These are phyloP conservation scores for Sylvicola cinctus DNA, from an alignment of 2,888 invertebrate species.

Conservation along the genomic window DNA sequence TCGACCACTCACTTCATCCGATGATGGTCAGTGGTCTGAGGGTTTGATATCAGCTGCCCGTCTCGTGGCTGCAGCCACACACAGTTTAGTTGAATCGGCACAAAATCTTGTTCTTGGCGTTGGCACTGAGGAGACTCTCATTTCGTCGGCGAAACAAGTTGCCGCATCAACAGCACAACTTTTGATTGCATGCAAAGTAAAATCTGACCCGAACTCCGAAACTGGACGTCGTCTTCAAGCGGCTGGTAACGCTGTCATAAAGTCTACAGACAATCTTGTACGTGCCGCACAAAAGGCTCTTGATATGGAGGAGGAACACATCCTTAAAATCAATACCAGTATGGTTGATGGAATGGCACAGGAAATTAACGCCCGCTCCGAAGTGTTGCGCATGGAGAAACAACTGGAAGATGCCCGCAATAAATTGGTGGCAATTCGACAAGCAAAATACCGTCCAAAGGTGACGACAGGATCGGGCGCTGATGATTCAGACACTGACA, in stretches of 20 bases:
- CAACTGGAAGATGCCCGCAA: conserved; percentile 85
- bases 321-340: conserved; percentile 69
- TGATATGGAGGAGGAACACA: conserved; percentile 77
- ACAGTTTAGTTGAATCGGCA: conserved; percentile 92
- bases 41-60: conserved; percentile 89
- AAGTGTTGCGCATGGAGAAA: conserved; percentile 83
- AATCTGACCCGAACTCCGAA: conserved; percentile 89
- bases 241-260: conserved; percentile 91
- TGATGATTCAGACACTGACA: conserved; percentile 40
- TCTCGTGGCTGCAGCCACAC: conserved; percentile 92
- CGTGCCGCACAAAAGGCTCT: conserved; percentile 84
- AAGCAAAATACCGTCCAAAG: conserved; percentile 71
- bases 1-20: conserved; percentile 64
- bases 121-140: conserved; percentile 85
- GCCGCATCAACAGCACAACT: conserved; percentile 95
- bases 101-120: conserved; percentile 87
- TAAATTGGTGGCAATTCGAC: conserved; percentile 73
- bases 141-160: conserved; percentile 90
- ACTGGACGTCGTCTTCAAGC: conserved; percentile 78
- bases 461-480: conserved; percentile 29
- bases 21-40: conserved; percentile 97
- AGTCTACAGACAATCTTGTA: conserved; percentile 94
- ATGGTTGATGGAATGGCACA: conserved; percentile 97
- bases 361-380: conserved; percentile 77
- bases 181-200: conserved; percentile 95